phyloP scores from a whole-genome alignment of 2,113 vertebrate genomes.

The Scortum barcoo region DNA sequence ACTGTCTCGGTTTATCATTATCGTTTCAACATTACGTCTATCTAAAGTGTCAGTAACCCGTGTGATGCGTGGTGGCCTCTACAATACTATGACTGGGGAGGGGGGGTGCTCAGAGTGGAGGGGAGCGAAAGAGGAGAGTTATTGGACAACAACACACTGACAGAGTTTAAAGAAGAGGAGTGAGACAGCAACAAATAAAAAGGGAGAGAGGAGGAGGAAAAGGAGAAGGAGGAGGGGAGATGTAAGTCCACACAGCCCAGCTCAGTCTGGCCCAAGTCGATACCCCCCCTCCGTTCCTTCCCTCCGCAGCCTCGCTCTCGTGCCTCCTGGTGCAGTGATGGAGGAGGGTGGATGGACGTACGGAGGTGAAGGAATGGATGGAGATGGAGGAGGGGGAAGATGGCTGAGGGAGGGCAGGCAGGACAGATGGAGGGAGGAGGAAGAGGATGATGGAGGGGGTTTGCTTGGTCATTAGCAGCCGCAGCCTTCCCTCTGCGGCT shows the following conservation, averaged over 20 bases:
- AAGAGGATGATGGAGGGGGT: constrained; percentile 41
- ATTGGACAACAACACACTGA: constrained; percentile 49
- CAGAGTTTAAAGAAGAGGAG: constrained; percentile 48
- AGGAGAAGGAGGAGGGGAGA: constrained; percentile 82
- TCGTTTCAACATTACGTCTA: constrained; percentile 69
- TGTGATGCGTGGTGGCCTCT: constrained; percentile 56
- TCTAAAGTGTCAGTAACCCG: constrained; percentile 80
- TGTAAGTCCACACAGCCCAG: constrained; percentile 84
- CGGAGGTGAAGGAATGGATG: constrained; percentile 52
- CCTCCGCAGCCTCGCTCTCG: constrained; percentile 50
- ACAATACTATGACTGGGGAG: constrained; percentile 48
- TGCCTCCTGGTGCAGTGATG: constrained; percentile 56
- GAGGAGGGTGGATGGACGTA: constrained; percentile 37
- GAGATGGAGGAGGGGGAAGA: too few relatives aligned
- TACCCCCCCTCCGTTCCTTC: constrained; percentile 44
- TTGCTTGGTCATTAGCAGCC: constrained; percentile 95
- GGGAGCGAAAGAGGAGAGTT: constrained; percentile 25
- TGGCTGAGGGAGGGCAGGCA: constrained; percentile 19
- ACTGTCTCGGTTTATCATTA: constrained; percentile 66
- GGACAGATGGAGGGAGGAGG: constrained; percentile 30
- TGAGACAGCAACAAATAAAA: constrained; percentile 36
- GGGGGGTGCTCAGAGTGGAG: constrained; percentile 41
- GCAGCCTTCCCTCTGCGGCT: constrained; percentile 98
- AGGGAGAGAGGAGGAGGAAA: constrained; percentile 75
- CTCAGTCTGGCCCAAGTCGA: constrained; percentile 62